Conservation (phyloP, 2,113 vertebrate species). For the Brienomyrus longianalis region DNA sequence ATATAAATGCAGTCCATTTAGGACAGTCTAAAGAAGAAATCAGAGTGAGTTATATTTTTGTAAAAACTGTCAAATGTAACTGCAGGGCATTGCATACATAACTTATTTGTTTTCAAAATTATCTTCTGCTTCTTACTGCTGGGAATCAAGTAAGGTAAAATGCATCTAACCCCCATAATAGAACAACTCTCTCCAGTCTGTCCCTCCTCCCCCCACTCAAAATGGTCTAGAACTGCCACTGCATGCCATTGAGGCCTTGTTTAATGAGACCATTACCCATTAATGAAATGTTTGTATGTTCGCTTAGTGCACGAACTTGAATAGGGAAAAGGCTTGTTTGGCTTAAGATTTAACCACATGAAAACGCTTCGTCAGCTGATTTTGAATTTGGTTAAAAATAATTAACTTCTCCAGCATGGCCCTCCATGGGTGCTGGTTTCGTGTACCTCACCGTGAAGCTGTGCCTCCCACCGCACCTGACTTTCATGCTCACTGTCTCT, state of each 20-base stretch:
- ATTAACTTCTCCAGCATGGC: slow-evolving; percentile 31
- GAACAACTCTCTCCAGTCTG: not conserved
- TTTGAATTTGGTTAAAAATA: slow-evolving; percentile 20
- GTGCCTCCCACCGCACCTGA: slow-evolving; percentile 11
- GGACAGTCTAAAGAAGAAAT: too few species aligned
- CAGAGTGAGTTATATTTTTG: not conserved
- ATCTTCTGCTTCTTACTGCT: not conserved
- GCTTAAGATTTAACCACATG: not conserved
- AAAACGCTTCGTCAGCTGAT: not conserved
- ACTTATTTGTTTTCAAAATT: not conserved
- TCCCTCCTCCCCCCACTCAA: not conserved
- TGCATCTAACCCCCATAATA: not conserved
- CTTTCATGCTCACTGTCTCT: slow-evolving; percentile 19
- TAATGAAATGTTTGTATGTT: not conserved
- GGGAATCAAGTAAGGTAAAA: not conserved
- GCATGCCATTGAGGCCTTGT: not conserved
- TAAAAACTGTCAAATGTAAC: not conserved
- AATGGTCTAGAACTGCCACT: not conserved
- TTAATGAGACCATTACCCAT: not conserved
- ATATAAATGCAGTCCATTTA: too few species aligned
- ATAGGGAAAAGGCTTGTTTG: not conserved
- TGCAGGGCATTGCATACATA: not conserved
- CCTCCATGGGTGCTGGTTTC: slow-evolving; percentile 14
- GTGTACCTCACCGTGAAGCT: not conserved
- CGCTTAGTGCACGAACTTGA: not conserved